Evolutionary conservation across 2,797 vertebrate genomes (phyloP).

Genomic region (Telmatherina bonti): DNA sequence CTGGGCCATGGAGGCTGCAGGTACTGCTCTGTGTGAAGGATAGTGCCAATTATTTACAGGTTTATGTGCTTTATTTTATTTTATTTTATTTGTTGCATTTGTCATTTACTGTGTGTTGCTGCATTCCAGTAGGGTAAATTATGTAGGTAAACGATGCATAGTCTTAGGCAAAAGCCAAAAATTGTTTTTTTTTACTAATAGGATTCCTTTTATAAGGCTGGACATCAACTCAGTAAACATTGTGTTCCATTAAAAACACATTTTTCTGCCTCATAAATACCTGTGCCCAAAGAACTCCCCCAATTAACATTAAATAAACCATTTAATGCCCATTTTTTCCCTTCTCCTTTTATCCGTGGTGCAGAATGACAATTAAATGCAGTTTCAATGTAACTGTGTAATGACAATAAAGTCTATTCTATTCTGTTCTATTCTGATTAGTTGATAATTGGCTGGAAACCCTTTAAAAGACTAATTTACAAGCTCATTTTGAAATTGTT

Average conservation of each 20-base stretch:
- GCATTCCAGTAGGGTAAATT: slow-evolving; percentile 12
- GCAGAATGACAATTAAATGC: too few species aligned
- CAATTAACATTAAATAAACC: too few species aligned
- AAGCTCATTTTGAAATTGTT: background rate
- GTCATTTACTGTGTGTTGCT: slow-evolving; percentile 45
- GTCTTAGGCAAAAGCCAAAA: background rate
- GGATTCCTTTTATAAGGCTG: background rate
- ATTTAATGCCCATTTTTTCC: too few species aligned
- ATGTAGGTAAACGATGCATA: background rate
- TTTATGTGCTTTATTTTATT: slow-evolving; percentile 47
- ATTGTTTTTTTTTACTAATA: background rate
- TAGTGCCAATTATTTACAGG: slow-evolving; percentile 37
- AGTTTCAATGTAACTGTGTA: too few species aligned
- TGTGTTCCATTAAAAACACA: background rate
- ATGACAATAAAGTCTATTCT: too few species aligned
- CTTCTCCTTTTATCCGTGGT: too few species aligned
- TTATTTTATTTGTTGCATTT: slow-evolving; percentile 44
- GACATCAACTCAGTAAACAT: background rate
- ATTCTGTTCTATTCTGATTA: too few species aligned
- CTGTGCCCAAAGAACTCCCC: background rate
- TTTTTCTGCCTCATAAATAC: slow-evolving; percentile 3
- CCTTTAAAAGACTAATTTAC: background rate
- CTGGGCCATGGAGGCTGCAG: slow-evolving; percentile 88
- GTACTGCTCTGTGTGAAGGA: slow-evolving; percentile 75
- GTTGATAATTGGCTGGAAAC: background rate